Conservation (phyloP, 2,113 vertebrate genomes). For the Pelodiscus sinensis region DNA sequence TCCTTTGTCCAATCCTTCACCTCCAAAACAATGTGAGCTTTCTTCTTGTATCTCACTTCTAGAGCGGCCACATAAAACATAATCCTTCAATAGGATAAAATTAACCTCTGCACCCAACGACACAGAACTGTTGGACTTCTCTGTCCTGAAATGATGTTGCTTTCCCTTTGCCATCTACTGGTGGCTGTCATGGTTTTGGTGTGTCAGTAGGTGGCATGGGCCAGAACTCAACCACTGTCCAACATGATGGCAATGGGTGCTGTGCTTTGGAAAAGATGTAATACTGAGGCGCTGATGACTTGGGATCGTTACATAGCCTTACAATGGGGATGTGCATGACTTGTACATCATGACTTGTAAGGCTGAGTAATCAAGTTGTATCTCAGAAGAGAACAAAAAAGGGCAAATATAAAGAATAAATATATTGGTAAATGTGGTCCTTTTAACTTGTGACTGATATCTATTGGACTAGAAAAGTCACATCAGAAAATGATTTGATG, state of each 20-base stretch:
- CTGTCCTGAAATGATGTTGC: background rate
- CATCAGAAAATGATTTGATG: background rate
- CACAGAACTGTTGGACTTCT: background rate
- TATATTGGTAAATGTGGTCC: background rate
- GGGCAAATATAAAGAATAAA: background rate
- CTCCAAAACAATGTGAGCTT: background rate
- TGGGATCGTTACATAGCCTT: background rate
- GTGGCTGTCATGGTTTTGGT: background rate
- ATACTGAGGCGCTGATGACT: background rate
- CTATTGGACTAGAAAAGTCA: background rate
- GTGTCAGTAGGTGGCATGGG: background rate
- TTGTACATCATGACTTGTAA: background rate
- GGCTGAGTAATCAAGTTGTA: background rate
- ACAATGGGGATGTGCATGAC: background rate
- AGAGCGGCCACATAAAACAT: background rate
- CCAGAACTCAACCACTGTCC: background rate
- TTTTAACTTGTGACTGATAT: background rate
- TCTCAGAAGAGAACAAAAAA: rapidly evolving
- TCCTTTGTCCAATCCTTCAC: background rate
- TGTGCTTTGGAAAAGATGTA: background rate
- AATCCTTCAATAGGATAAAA: background rate
- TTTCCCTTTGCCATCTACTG: background rate
- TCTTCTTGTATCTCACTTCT: rapidly evolving
- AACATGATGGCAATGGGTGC: background rate
- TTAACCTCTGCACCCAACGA: background rate